Conservation (phyloP, 2,113 vertebrate genomes). For the Semicossyphus pulcher region DNA sequence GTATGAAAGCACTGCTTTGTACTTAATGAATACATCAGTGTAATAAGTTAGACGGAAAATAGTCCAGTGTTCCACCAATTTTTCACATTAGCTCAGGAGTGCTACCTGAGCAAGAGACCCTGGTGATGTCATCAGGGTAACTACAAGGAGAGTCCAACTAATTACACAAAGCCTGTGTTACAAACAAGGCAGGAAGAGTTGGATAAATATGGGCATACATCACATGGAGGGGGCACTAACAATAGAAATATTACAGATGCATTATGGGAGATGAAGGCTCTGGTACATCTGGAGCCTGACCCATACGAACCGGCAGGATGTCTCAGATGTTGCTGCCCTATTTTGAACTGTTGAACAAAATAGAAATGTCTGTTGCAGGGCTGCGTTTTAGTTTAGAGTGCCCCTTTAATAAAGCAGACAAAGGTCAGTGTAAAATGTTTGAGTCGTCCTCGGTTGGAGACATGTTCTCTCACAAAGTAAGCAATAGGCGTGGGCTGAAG, state of each 20-base stretch:
- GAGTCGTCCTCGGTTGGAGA: background rate
- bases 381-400: no score
- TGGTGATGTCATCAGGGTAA: no score
- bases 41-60: no score
- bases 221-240: no score
- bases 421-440: conserved; percentile 13
- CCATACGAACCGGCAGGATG: background rate
- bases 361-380: no score
- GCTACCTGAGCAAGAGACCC: no score
- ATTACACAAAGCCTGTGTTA: no score
- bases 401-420: background rate
- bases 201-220: background rate
- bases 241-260: conserved; percentile 4
- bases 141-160: no score
- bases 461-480: conserved; percentile 30
- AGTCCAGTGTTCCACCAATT: no score
- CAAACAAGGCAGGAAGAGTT: no score
- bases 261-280: conserved; percentile 4
- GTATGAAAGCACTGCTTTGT: background rate
- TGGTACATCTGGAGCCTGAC: background rate
- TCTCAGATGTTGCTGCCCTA: background rate
- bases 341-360: no score
- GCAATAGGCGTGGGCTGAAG: background rate
- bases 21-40: background rate
- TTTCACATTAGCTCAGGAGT: no score